Percentiles rank a stretch among this genome's conserved stretches.
phyloP scores from a whole-genome alignment of 2,113 vertebrate genomes.

The Panurus biarmicus region DNA sequence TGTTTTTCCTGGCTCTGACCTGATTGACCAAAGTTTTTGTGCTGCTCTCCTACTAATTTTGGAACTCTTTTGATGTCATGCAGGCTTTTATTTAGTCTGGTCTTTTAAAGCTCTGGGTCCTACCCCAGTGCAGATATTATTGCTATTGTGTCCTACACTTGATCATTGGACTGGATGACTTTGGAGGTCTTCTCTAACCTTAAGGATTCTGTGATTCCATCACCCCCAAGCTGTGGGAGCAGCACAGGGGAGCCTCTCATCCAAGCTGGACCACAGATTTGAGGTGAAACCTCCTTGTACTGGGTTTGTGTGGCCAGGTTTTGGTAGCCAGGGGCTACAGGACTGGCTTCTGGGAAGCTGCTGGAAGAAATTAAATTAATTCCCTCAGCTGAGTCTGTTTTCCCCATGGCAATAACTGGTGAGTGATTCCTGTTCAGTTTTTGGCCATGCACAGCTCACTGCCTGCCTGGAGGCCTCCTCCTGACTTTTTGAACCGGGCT shows the following conservation, averaged over 20 bases:
- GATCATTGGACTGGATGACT: not conserved
- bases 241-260: not conserved
- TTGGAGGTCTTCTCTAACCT: not conserved
- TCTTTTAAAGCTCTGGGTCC: not conserved
- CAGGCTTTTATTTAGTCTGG: not conserved
- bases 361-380: not conserved
- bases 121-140: too few species aligned
- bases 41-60: not conserved
- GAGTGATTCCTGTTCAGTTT: not conserved
- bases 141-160: not conserved
- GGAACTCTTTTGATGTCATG: not conserved
- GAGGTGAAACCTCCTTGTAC: not conserved
- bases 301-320: not conserved
- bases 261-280: fast-evolving
- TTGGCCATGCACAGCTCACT: fast-evolving
- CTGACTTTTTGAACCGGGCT: not conserved
- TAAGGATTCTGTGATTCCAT: not conserved
- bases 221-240: not conserved
- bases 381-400: not conserved
- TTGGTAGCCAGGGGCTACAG: not conserved
- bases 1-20: not conserved
- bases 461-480: not conserved
- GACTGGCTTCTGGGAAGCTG: not conserved
- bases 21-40: not conserved
- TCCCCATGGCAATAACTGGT: not conserved